Base-by-base conservation (phyloP, 2,888 invertebrate genomes). In the Campoplex capitator region DNA sequence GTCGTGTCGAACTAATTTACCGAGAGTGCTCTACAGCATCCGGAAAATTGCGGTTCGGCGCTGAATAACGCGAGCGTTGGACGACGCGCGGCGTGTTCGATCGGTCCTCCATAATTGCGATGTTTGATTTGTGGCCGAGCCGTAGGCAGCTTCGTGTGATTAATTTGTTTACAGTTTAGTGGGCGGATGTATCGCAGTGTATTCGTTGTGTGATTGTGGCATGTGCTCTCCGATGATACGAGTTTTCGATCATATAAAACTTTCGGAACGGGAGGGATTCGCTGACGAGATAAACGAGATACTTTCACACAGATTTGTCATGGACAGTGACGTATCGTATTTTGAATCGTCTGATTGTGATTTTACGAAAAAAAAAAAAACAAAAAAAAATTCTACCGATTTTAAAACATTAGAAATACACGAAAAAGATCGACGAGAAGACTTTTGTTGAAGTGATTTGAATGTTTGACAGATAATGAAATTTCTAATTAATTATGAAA, bases 91-190 rank as follows among this genome's bases (percentile, higher is more conserved):
- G 42, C 16, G 42, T 80, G 88, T 88, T 88, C 83, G 74, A 84
- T 88, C 87, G 80, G 78, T 73, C 88, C 87, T 84, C 86, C 88
- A 91, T 91, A 91, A 92, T 91, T 89, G 89, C 89, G 88, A 89
- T 90, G 89, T 91, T 91, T 92, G 93, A 92, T 92, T 93, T 91
- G 90, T 87, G 90, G 90, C 83, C 75, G 84, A 78, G 76, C 81
- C 77, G 81, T 86, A 88, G 89, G 78, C 88, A 83, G 68, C 76
- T 71, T 56, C 73, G 80, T 74, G 84, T 91, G 90, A 91, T 92
- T 93, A 91, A 92, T 92, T 92, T 92, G 91, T 93, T 93, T 92
- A 91, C 92, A 91, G 89, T 91, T 91, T 91, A 90, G 88, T 86
- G 88, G 87, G 70, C 85, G 86, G 81, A 90, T 89, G 88, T 89